A percentile compares a stretch with the other conserved stretches of the same genome.
These are phyloP conservation scores for Ptychodera flava DNA, from an alignment of 35 echinoderm and acorn worm genomes.

Conservation along the genomic window DNA sequence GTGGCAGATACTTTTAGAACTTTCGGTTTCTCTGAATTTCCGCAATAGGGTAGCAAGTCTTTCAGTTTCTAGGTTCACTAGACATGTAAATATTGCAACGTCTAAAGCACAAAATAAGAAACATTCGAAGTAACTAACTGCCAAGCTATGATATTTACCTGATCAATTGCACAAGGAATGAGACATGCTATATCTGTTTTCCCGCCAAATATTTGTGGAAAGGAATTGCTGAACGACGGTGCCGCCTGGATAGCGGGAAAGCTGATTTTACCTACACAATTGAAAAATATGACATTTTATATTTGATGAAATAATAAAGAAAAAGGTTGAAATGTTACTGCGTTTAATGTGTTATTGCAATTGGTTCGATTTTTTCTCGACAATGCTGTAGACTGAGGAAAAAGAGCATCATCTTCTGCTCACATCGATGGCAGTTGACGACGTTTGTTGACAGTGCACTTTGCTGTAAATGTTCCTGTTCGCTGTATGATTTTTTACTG, in stretches of 20 bases:
- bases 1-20: no score
- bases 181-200: slow-evolving; percentile 77
- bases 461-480: no score
- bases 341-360: neutral
- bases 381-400: no score
- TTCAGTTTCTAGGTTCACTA: neutral
- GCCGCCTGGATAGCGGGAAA: slow-evolving; percentile 89
- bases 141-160: slow-evolving; percentile 66
- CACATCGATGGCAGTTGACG: no score
- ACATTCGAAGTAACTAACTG: no score
- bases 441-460: no score
- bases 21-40: no score
- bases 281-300: neutral
- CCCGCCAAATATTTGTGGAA: slow-evolving; percentile 88
- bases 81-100: neutral
- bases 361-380: neutral
- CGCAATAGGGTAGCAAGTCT: no score
- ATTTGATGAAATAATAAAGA: no score
- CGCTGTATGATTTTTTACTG: no score
- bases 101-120: neutral
- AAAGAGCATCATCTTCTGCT: no score
- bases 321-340: no score
- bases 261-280: slow-evolving; percentile 87
- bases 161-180: slow-evolving; percentile 99
- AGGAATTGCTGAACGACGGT: slow-evolving; percentile 86